These are phyloP conservation scores for Hydropsyche tenuis DNA, from an alignment of 1,140 invertebrate genomes.

Conservation along the genomic window DNA sequence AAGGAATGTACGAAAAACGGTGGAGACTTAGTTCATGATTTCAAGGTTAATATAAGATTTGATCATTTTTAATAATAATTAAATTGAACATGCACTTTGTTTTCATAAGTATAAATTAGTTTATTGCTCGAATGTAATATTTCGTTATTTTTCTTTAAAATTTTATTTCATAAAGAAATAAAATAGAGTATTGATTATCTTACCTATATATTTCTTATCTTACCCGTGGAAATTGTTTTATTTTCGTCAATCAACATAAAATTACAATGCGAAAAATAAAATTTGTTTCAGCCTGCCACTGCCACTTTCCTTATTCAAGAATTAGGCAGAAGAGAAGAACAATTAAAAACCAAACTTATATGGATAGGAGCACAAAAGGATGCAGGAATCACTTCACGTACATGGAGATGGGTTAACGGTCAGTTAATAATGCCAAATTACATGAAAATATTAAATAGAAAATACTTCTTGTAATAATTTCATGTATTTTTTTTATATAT, in stretches of 20 bases:
- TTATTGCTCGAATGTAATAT: too few relatives aligned
- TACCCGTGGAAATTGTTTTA: too few relatives aligned
- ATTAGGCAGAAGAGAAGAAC: conserved; percentile 78
- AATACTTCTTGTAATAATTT: neutral
- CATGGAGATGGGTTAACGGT: conserved; percentile 92
- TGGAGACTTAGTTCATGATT: conserved; percentile 82
- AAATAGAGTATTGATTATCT: conserved; percentile 5
- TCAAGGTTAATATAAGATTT: conserved; percentile 60
- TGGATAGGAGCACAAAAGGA: conserved; percentile 93
- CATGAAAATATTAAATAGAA: neutral
- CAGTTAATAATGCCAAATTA: conserved; percentile 53
- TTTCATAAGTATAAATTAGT: neutral
- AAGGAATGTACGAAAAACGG: conserved; percentile 75
- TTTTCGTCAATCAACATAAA: neutral
- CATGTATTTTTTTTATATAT: neutral
- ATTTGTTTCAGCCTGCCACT: conserved; percentile 67
- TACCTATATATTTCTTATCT: too few relatives aligned
- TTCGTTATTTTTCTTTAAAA: neutral
- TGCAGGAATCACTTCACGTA: conserved; percentile 78
- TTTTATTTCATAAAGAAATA: neutral
- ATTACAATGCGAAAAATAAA: too few relatives aligned
- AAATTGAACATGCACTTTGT: neutral
- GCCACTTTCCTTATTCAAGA: conserved; percentile 78
- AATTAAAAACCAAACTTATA: conserved; percentile 82
- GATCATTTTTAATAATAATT: neutral